Conservation (phyloP, 2,113 vertebrate genomes). For the Sialia sialis region DNA sequence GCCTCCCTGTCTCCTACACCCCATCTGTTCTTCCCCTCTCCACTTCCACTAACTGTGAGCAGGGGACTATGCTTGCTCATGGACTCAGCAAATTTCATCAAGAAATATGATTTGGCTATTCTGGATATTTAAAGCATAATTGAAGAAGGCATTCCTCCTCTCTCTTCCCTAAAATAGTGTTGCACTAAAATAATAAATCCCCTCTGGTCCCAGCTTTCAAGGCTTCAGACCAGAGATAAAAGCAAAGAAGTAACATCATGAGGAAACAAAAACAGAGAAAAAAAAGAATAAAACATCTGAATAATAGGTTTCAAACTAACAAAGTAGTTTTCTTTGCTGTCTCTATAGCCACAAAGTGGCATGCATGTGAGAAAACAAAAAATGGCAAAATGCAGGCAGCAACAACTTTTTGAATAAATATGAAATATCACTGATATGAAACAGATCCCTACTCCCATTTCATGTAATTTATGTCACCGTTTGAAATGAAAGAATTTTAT, state of each 20-base stretch:
- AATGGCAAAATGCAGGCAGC: background rate
- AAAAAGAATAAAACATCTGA: background rate
- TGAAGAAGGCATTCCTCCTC: background rate
- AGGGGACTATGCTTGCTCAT: background rate
- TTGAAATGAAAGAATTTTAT: conserved; percentile 4
- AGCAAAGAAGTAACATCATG: background rate
- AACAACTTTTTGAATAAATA: conserved; percentile 19
- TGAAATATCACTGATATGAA: background rate
- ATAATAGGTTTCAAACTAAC: background rate
- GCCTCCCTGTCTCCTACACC: background rate
- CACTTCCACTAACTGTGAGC: background rate
- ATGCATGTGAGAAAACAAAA: background rate
- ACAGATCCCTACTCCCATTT: background rate
- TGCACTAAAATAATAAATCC: background rate
- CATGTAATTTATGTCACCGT: background rate
- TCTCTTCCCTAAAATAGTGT: background rate
- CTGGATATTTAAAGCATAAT: background rate
- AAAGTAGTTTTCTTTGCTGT: background rate
- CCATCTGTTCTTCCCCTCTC: background rate
- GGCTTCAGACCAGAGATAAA: background rate
- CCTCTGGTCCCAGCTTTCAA: background rate
- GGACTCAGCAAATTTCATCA: background rate
- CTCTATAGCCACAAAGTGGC: background rate
- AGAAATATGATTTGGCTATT: background rate
- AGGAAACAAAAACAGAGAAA: fast-evolving